Conservation (phyloP, 1,140 invertebrate species). For the Caenorhabditis briggsae region DNA sequence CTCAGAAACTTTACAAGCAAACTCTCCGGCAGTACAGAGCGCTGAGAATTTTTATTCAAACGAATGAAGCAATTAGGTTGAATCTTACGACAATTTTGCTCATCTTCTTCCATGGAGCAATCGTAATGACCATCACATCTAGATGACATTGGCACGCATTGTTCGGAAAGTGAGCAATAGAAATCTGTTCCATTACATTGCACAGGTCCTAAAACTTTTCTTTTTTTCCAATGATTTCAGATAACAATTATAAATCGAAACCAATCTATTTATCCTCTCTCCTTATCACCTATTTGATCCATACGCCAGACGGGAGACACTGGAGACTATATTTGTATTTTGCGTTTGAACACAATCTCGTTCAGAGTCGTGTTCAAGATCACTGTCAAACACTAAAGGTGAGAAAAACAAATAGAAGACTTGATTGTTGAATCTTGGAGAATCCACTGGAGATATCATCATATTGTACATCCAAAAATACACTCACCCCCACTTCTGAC, state of each 20-base stretch:
- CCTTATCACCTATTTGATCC: neutral
- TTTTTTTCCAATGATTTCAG: too few species aligned
- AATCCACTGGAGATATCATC: neutral
- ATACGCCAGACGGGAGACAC: neutral
- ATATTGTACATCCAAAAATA: constrained; percentile 28
- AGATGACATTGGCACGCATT: constrained; percentile 70
- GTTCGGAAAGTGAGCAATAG: constrained; percentile 74
- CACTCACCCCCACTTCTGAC: constrained; percentile 61
- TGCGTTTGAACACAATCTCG: constrained; percentile 43
- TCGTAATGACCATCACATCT: constrained; percentile 76
- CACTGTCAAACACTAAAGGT: constrained; percentile 52
- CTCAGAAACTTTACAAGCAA: constrained; percentile 74
- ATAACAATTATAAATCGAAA: too few species aligned
- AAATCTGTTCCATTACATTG: constrained; percentile 72
- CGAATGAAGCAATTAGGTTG: neutral
- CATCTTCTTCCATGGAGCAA: constrained; percentile 77
- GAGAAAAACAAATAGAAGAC: constrained; percentile 46
- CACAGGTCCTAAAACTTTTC: constrained; percentile 39
- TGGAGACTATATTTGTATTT: constrained; percentile 36
- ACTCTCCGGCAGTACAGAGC: constrained; percentile 74
- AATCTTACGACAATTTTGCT: constrained; percentile 77
- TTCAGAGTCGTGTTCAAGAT: constrained; percentile 39
- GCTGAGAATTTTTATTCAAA: constrained; percentile 62
- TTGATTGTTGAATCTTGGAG: constrained; percentile 13
- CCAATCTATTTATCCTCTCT: too few species aligned